phyloP scores from a whole-genome alignment of 2,113 vertebrate species.

The Meleagris gallopavo region DNA sequence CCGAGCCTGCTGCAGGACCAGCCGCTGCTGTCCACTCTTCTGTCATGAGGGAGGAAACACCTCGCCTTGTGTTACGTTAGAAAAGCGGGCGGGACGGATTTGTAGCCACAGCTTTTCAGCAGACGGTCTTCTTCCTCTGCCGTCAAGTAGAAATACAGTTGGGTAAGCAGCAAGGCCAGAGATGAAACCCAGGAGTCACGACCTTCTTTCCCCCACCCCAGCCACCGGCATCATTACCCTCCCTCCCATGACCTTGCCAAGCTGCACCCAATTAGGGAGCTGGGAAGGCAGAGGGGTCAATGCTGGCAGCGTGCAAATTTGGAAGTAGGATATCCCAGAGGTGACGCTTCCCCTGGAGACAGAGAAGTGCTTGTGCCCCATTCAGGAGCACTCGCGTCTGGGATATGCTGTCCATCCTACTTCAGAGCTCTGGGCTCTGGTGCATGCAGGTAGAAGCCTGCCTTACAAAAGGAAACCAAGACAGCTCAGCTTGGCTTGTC shows the following conservation, averaged over 20 bases:
- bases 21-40: neutral
- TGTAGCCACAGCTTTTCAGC: neutral
- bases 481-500: neutral
- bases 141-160: neutral
- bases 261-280: rapidly evolving
- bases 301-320: neutral
- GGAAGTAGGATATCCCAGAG: neutral
- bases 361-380: neutral
- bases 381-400: neutral
- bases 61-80: neutral
- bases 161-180: neutral
- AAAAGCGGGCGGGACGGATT: neutral
- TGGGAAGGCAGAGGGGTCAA: neutral
- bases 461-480: neutral
- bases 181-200: rapidly evolving
- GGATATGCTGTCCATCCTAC: neutral
- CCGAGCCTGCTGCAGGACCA: neutral
- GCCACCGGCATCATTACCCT: rapidly evolving
- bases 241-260: neutral
- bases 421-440: neutral
- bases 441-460: rapidly evolving
- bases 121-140: neutral
- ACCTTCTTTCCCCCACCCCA: neutral
- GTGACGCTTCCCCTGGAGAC: neutral
- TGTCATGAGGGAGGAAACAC: neutral